Conservation (phyloP, 2,113 vertebrate species). For the Microtus ochrogaster region DNA sequence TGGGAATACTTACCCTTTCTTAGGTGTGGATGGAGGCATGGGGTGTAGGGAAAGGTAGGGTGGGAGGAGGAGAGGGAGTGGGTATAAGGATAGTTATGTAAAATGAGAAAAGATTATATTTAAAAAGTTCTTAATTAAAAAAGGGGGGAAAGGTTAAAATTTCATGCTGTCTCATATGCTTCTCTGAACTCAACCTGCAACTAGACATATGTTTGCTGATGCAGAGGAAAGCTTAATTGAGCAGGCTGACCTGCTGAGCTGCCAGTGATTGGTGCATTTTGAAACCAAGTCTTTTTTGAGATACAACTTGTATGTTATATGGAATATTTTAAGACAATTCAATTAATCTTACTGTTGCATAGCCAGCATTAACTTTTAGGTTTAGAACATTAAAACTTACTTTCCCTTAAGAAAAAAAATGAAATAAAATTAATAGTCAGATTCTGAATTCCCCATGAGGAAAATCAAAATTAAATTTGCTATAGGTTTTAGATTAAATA, state of each 20-base stretch:
- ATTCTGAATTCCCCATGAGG: not conserved
- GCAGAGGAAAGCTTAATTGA: not conserved
- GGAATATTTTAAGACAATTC: not conserved
- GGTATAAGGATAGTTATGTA: too few species aligned
- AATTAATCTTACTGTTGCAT: not conserved
- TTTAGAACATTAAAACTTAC: conserved; percentile 11
- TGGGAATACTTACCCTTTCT: too few species aligned
- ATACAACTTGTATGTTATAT: not conserved
- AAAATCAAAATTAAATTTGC: conserved; percentile 47
- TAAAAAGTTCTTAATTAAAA: too few species aligned
- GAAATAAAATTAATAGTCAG: conserved; percentile 32
- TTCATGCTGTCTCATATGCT: not conserved
- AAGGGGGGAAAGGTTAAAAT: too few species aligned
- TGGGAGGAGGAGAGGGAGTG: too few species aligned
- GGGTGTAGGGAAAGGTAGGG: too few species aligned
- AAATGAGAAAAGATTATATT: too few species aligned
- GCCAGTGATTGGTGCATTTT: not conserved
- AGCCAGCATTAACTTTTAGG: not conserved
- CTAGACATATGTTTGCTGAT: not conserved
- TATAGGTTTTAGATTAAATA: conserved; percentile 48
- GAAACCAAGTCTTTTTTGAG: not conserved
- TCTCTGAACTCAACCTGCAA: not conserved
- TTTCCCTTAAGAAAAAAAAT: not conserved
- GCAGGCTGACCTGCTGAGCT: not conserved
- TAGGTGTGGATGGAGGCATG: too few species aligned